Base-by-base conservation (phyloP, 2,113 vertebrate genomes). In the Boleophthalmus pectinirostris region DNA sequence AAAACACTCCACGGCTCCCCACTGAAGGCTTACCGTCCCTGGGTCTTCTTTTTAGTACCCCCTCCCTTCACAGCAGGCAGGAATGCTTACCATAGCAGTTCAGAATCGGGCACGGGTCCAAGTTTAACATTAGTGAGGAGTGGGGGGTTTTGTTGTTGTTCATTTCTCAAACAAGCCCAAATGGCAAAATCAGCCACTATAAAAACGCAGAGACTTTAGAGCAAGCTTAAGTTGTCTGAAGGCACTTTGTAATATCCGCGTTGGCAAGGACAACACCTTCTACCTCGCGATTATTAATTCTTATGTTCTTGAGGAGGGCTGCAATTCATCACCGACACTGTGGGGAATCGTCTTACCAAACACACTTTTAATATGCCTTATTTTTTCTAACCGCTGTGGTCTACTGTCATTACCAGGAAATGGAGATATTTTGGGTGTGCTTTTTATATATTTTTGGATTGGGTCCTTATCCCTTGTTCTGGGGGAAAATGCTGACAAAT, bases 91-190 rank as follows among this genome's bases (percentile, higher is more conserved):
- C 63, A 80, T 68, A 75, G 83, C 82, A 87, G 69, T 89, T 90
- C 79, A 85, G 69, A 79, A 57, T 85, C 91, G 90, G 87, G 81
- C 29, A 74, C 33, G 5, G 33, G 65, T 89, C 91, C 88, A 92
- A 85, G 72, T 88, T 85, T 87, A 88, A 88, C 89, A 90, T 91
- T 87, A 88, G 78, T 75, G 51, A 68, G 69, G n/a, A 56, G 60
- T 56, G 67, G 77, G 78, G 77, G 80, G 78, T 69, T 82, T 74
- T 79, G 74, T 74, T 75, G 70, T 47, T 9, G 70, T 21, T 68
- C 72, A 72, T 77, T 78, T 65, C 75, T 47, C 29, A 23, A 20
- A 58, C 56, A 54, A 74, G 69, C 60, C 63, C 67, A 54, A 70
- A 70, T 16, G 74, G 70, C 76, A 68, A 51, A 68, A 81, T 72